Evolutionary conservation across 2,797 vertebrate genomes (phyloP), one percentile per base, ranked within the genome.

Genomic region (Danio aesculapii): DNA sequence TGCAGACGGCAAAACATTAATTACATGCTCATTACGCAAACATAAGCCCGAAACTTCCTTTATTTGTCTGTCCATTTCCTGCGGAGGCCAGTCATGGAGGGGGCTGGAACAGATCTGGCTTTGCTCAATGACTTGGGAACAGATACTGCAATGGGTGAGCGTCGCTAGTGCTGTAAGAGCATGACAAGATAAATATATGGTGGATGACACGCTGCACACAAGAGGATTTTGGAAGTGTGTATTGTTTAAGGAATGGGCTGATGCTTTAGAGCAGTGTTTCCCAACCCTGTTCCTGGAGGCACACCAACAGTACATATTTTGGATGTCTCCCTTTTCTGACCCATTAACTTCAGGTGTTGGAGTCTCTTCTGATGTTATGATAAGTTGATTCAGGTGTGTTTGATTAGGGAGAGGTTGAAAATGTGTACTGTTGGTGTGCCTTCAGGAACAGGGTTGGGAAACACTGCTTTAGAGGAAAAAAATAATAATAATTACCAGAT

Each of bases 111-210:
- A 81, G 87, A 86, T 77, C 77, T 81, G 75, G 84, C 78, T 86
- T 82, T 75, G 63, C 86, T 86, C 39, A 87, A 87, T 87, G 78
- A 83, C 88, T 66, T 19, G 39, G 43, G 57, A 59, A 81, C 53
- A 52, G 52, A 73, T 30, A 62, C 66, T 50, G 55, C 59, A 43
- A 44, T 8, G 16, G 30, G 66, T 5, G n/a, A 39, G 39, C 41
- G 49, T 6, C 6, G 58, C 11, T 50, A 79, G 77, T 52, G 7
- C 55, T 70, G 69, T 61, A 78, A 52, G 12, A 78, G 66, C 76
- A 78, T 70, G 76, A 78, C 76, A 78, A 70, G 66, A 78, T 78
- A 78, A 77, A 69, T 69, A 77, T 39, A 68, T 39, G 44, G 64
- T 49, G 19, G 62, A 59, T 70, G 66, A 78, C 64, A 69, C 44